Evolutionary conservation across 1,140 invertebrate genomes (phyloP).

Genomic region (Zelostemma sp.): DNA sequence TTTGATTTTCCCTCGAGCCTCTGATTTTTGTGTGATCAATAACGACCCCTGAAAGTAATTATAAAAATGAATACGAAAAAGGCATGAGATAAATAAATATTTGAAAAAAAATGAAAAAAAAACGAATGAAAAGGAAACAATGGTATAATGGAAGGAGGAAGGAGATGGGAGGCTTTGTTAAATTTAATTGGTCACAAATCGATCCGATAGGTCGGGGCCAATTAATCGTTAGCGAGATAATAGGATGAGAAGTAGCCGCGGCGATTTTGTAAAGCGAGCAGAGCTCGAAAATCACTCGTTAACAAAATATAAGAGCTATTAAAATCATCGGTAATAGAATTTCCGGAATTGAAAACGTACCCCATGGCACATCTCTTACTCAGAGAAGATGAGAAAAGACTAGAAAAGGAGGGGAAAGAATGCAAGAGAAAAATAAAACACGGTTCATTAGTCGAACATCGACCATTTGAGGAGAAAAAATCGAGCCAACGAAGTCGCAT

Average conservation of each 20-base stretch:
- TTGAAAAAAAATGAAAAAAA: conserved; percentile 18
- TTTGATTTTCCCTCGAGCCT: no score
- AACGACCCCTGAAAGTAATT: no score
- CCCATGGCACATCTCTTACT: not conserved
- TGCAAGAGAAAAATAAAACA: not conserved
- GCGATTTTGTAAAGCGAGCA: conserved; percentile 20
- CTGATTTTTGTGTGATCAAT: no score
- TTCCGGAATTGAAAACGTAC: not conserved
- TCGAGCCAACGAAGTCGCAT: no score
- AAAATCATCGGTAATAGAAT: conserved; percentile 27
- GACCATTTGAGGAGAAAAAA: no score
- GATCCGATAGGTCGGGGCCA: conserved; percentile 32
- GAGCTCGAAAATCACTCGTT: conserved; percentile 26
- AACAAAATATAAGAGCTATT: conserved; percentile 12
- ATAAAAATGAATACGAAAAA: not conserved
- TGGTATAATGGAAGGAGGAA: conserved; percentile 29
- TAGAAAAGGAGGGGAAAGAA: not conserved
- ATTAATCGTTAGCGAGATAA: conserved; percentile 42
- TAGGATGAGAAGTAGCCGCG: conserved; percentile 24
- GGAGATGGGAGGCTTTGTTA: conserved; percentile 19
- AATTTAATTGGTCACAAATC: conserved; percentile 44
- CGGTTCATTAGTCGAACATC: not conserved
- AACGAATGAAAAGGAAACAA: conserved; percentile 9
- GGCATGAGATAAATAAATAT: conserved; percentile 14
- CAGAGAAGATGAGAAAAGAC: not conserved